Evolutionary conservation across 2,888 invertebrate species (phyloP), one percentile per base, ranked within the genome.

Genomic region (Drosophila kuntzei): DNA sequence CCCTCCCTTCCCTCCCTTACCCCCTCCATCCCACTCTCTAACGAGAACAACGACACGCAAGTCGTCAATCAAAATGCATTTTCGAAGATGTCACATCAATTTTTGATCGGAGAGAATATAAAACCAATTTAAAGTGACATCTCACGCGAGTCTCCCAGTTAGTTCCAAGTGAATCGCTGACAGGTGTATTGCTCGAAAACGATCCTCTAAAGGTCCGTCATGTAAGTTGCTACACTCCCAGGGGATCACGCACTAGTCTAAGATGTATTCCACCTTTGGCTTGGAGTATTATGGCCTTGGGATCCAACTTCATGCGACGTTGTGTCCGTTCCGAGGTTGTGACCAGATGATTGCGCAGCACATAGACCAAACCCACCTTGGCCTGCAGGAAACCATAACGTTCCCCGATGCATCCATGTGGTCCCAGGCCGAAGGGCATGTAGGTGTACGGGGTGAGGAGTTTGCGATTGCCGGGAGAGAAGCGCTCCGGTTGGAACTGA

Each of bases 361-460:
- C 82, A 46, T 90, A 84, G 3, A 92, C 87, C 32, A 93, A 69
- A 0, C 92, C 92, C 51, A 92, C 87, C 77, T 92, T 93, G 0
- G 90, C 89, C 67, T 92, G 91, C 2, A 92, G 58, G 43, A 90
- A 71, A 0, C 90, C 92, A 61, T 92, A 91, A 2, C 93, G 90
- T 76, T 92, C 92, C 0, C 92, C 92, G 60, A 93, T 92, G 63
- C 93, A 92, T 41, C 86, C 90, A 54, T 91, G 92, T 9, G 92
- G 92, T 25, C 93, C 92, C 39, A 89, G 70, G 8, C 92, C 92
- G 47, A 92, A 93, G 20, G 92, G 92, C 80, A 93, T 86, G 68
- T 91, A 92, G 3, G 91, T 90, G 46, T 90, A 92, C 2, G 92
- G 90, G 3, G 69, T 79, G 32, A 91, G 87, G 3, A 81, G 77